Evolutionary conservation across 2,113 vertebrate genomes (phyloP).

Genomic region (Malurus elegans): DNA sequence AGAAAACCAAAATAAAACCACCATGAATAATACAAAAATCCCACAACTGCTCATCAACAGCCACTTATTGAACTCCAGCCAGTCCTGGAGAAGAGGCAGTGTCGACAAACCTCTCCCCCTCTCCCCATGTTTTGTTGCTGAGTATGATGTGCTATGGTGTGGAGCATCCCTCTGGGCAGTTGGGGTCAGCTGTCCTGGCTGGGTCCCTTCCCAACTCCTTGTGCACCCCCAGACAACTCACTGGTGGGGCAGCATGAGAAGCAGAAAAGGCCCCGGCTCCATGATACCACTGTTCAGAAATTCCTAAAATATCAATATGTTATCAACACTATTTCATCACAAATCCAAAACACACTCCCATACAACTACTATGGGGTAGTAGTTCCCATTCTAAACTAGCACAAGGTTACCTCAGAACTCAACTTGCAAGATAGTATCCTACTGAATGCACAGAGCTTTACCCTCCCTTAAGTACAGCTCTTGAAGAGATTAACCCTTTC

Average conservation of each 20-base stretch:
- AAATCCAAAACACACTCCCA: neutral
- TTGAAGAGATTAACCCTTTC: neutral
- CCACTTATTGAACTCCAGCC: accelerated
- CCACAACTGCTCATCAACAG: neutral
- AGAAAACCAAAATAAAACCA: neutral
- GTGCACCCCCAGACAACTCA: accelerated
- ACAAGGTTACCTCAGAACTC: neutral
- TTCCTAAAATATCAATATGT: neutral
- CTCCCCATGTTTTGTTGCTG: neutral
- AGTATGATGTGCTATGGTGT: accelerated
- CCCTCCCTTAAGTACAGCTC: neutral
- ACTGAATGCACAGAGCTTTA: neutral
- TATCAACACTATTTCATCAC: neutral
- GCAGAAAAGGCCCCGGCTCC: neutral
- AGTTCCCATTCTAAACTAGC: neutral
- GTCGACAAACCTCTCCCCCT: neutral
- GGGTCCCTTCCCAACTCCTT: neutral
- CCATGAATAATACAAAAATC: neutral
- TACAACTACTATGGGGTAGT: neutral
- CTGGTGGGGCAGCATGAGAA: neutral
- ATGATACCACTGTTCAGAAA: neutral
- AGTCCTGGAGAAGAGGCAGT: neutral
- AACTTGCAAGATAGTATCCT: neutral
- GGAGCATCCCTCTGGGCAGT: neutral
- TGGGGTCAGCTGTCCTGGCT: neutral